Evolutionary conservation across 2,113 vertebrate species (phyloP).

Genomic region (Gnathonemus longibarbis): DNA sequence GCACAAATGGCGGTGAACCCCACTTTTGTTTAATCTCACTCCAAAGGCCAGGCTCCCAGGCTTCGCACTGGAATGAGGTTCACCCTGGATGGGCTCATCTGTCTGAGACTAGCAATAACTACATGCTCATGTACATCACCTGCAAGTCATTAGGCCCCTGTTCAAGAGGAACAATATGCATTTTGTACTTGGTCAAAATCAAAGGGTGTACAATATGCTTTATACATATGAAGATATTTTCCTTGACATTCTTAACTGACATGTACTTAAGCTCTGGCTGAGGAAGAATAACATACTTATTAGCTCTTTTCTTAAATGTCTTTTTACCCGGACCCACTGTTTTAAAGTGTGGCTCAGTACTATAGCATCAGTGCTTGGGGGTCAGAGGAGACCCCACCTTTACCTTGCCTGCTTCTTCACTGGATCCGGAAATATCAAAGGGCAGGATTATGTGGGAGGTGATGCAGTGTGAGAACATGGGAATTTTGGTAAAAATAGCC

Average conservation of each 20-base stretch:
- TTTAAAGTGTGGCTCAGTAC: neutral
- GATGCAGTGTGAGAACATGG: neutral
- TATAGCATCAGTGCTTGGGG: neutral
- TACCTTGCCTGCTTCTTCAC: neutral
- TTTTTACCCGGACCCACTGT: neutral
- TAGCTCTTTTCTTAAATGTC: neutral
- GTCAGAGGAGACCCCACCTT: neutral
- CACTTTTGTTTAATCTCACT: conserved; percentile 14
- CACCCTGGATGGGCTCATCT: neutral
- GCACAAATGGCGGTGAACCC: neutral
- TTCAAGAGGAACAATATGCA: neutral
- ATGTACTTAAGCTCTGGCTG: neutral
- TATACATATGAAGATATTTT: neutral
- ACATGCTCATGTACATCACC: neutral
- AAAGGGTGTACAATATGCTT: neutral
- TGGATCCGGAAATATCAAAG: neutral
- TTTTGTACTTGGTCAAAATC: neutral
- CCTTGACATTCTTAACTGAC: neutral
- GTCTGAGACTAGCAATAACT: neutral
- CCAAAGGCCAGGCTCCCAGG: conserved; percentile 8
- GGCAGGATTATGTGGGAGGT: neutral
- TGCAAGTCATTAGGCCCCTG: conserved; percentile 10
- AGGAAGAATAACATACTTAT: neutral
- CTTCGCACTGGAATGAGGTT: neutral
- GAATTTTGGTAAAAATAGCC: neutral